Percentiles rank a stretch among this genome's conserved stretches.
Conservation (phyloP, 2,113 vertebrate species). For the Sakesphorus luctuosus region DNA sequence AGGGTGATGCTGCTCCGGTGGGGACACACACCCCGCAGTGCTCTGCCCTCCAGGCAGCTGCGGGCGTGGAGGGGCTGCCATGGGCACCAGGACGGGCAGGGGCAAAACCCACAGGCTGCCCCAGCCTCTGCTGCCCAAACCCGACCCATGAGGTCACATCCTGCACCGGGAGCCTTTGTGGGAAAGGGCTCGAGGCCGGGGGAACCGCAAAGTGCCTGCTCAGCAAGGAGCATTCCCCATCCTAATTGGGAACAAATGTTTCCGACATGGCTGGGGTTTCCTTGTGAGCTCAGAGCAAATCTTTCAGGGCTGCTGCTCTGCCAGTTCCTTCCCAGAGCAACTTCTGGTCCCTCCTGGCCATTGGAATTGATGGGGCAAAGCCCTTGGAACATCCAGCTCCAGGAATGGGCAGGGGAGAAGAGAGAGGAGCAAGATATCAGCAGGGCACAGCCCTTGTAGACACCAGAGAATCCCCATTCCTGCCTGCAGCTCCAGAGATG, state of each 20-base stretch:
- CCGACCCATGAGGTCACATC: neutral
- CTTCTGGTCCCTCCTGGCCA: neutral
- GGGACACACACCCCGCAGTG: neutral
- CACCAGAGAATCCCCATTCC: neutral
- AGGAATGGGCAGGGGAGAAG: neutral
- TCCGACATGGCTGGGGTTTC: neutral
- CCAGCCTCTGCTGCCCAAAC: neutral
- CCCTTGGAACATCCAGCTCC: neutral
- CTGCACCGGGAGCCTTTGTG: neutral
- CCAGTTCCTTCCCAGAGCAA: neutral
- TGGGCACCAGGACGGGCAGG: rapidly evolving
- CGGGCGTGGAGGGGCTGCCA: rapidly evolving
- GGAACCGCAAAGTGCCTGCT: neutral
- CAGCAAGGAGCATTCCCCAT: neutral
- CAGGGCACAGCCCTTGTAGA: neutral
- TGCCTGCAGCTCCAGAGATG: neutral
- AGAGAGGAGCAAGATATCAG: neutral
- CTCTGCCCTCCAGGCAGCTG: neutral
- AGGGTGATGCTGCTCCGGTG: neutral
- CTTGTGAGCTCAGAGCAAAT: neutral
- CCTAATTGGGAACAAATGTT: constrained; percentile 15
- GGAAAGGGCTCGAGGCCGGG: neutral
- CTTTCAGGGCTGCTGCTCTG: neutral
- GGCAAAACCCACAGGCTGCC: neutral
- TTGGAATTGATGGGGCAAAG: rapidly evolving